Conservation (phyloP, 1,140 invertebrate genomes). For the Mactra quadrangularis region DNA sequence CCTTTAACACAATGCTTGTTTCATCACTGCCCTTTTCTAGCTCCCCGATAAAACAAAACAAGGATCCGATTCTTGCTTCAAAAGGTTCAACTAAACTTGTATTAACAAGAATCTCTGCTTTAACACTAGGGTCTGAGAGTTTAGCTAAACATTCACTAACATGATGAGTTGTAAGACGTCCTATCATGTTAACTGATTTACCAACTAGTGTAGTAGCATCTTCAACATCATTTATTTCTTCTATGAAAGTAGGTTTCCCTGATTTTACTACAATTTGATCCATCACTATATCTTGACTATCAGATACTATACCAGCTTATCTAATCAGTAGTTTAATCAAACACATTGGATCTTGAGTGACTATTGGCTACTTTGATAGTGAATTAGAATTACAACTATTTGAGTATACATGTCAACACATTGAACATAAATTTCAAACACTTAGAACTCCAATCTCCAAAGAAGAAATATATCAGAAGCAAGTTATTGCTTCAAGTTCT, state of each 20-base stretch:
- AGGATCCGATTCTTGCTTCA: conserved; percentile 62
- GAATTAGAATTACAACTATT: too few relatives aligned
- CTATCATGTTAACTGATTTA: conserved; percentile 17
- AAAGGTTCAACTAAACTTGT: conserved; percentile 74
- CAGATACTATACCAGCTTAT: too few relatives aligned
- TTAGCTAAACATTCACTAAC: conserved; percentile 60
- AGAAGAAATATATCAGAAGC: too few relatives aligned
- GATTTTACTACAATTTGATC: conserved; percentile 41
- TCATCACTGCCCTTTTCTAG: conserved; percentile 39
- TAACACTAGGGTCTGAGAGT: conserved; percentile 66
- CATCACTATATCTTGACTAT: too few relatives aligned
- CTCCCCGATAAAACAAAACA: conserved; percentile 75
- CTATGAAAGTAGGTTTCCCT: conserved; percentile 55
- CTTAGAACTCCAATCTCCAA: too few relatives aligned
- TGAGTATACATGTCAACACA: too few relatives aligned
- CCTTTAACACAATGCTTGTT: conserved; percentile 57
- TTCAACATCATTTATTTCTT: conserved; percentile 17
- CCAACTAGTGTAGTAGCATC: neutral
- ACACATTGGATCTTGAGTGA: too few relatives aligned
- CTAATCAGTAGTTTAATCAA: too few relatives aligned
- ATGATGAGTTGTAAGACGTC: conserved; percentile 66
- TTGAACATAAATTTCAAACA: too few relatives aligned
- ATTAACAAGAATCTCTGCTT: conserved; percentile 60
- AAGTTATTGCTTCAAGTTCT: too few relatives aligned
- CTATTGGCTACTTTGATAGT: too few relatives aligned